Percentiles rank a stretch among this genome's conserved stretches.
phyloP scores from a whole-genome alignment of 2,113 vertebrate genomes.

The Ursus arctos region DNA sequence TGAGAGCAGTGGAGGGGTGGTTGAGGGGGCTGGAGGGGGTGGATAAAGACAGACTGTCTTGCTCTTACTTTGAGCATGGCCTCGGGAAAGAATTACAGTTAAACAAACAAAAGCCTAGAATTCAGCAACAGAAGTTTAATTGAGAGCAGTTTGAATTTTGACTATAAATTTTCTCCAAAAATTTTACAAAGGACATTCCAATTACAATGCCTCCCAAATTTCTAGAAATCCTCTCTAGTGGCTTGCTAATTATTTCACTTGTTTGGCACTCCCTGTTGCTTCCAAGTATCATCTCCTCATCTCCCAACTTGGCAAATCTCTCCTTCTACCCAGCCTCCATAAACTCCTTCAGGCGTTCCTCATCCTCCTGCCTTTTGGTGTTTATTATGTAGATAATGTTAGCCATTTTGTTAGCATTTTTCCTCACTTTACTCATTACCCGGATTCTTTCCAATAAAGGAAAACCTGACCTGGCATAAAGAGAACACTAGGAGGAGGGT shows the following conservation, averaged over 20 bases:
- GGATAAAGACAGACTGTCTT: background rate
- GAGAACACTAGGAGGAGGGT: background rate
- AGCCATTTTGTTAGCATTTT: background rate
- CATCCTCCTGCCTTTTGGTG: background rate
- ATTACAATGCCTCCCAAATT: background rate
- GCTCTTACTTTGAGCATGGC: background rate
- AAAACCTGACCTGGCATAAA: background rate
- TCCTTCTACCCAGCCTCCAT: background rate
- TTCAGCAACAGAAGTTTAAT: background rate
- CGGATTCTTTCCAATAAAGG: conserved; percentile 3
- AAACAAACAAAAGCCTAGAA: background rate
- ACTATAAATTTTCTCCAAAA: background rate
- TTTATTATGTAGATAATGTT: background rate
- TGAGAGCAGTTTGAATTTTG: background rate
- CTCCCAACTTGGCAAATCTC: background rate
- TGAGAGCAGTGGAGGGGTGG: background rate
- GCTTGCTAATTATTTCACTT: background rate
- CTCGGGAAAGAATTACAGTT: background rate
- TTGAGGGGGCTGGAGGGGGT: background rate
- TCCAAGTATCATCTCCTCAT: background rate
- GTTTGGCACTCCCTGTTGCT: background rate
- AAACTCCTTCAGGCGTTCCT: background rate
- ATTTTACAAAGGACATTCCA: background rate
- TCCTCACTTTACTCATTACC: background rate
- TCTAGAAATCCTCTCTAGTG: background rate